Conservation (phyloP, 2,113 vertebrate species). For the Engystomops pustulosus region DNA sequence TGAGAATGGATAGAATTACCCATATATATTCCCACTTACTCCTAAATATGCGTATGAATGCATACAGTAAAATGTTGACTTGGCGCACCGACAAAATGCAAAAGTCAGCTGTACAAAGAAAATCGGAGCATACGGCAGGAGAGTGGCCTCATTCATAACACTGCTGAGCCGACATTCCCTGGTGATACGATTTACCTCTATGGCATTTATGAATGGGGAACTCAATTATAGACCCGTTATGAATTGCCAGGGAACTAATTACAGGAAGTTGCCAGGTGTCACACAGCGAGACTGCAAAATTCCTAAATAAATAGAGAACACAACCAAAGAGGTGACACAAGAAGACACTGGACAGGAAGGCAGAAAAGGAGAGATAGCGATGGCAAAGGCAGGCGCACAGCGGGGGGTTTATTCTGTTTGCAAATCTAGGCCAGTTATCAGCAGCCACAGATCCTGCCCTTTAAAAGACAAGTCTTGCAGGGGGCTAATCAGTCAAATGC, state of each 20-base stretch:
- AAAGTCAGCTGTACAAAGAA: not conserved
- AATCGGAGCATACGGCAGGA: not conserved
- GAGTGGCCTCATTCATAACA: conserved; percentile 25
- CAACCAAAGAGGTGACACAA: conserved; percentile 68
- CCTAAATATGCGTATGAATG: not conserved
- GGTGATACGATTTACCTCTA: conserved; percentile 12
- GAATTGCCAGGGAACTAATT: conserved; percentile 64
- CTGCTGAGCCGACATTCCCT: conserved; percentile 9
- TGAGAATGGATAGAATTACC: not conserved
- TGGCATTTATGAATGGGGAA: conserved; percentile 44
- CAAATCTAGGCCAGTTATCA: conserved; percentile 73
- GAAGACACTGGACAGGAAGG: conserved; percentile 72
- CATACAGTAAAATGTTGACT: not conserved
- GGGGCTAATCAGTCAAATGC: conserved; percentile 43
- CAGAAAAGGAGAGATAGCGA: conserved; percentile 60
- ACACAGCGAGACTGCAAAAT: conserved; percentile 66
- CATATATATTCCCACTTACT: not conserved
- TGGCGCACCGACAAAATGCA: not conserved
- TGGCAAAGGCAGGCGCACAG: conserved; percentile 73
- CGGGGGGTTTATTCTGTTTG: conserved; percentile 72
- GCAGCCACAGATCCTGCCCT: conserved; percentile 70
- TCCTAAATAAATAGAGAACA: conserved; percentile 65
- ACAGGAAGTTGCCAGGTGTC: conserved; percentile 70
- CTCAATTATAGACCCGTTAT: conserved; percentile 41
- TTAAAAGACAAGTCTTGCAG: conserved; percentile 65